These are phyloP conservation scores for Mycetomoellerius zeteki DNA, from an alignment of 1,140 invertebrate species.

Conservation along the genomic window DNA sequence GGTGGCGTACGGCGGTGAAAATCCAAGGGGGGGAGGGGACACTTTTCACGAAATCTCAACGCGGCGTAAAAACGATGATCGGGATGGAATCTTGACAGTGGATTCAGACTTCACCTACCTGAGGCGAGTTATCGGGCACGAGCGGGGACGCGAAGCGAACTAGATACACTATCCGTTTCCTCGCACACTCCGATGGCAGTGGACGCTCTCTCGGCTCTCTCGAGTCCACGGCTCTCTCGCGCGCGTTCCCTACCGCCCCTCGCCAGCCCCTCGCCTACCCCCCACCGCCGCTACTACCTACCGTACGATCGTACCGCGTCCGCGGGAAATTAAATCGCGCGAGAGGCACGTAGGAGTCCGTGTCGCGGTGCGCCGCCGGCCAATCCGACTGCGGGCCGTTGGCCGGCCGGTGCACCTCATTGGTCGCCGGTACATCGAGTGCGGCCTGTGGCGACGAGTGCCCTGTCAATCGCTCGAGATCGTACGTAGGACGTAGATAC, in stretches of 20 bases:
- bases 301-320: too few species aligned
- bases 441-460: constrained; percentile 59
- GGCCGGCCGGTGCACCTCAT: constrained; percentile 47
- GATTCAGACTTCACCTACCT: constrained; percentile 73
- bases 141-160: constrained; percentile 61
- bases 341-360: constrained; percentile 72
- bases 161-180: constrained; percentile 80
- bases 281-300: background rate
- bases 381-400: constrained; percentile 66
- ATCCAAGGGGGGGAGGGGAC: background rate
- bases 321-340: constrained; percentile 78
- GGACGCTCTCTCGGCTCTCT: constrained; percentile 74
- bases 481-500: background rate
- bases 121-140: constrained; percentile 65
- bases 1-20: constrained; percentile 74
- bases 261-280: background rate
- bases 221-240: constrained; percentile 75
- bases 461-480: constrained; percentile 70
- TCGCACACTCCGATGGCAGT: constrained; percentile 84
- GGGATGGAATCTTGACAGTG: background rate
- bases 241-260: constrained; percentile 32
- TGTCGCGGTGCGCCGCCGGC: constrained; percentile 66
- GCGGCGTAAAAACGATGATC: background rate
- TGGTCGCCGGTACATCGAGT: constrained; percentile 70
- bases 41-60: background rate